Evolutionary conservation across 2,113 vertebrate genomes (phyloP), one percentile per base, ranked within the genome.

Genomic region (Trichechus manatus): DNA sequence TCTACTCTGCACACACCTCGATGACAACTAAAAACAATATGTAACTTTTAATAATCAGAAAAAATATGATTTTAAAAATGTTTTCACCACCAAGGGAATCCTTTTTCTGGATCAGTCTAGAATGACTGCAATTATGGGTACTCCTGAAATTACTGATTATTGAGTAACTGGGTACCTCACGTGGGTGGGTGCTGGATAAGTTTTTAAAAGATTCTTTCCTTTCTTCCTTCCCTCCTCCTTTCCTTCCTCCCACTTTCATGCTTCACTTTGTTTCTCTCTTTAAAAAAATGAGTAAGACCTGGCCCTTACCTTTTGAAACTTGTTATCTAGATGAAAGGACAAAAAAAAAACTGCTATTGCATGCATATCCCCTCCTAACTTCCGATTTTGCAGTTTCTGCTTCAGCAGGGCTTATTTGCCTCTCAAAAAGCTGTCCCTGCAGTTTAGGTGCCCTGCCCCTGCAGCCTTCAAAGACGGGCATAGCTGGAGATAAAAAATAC

Each of bases 21-120:
- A 1, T 11, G 29, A 22, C 20, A 74, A 23, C 9, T 39, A 22
- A 64, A 20, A 29, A 9, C 27, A 61, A 9, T 4, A 23, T 23
- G 7, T 23, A 64, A 11, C 31, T 87, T 93, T 84, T 93, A 83
- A 85, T 74, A 63, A 91, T 77, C n/a, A 94, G 61, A 87, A 64
- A 81, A 59, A 78, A 74, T 23, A 75, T 64, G 66, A 63, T 77
- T 87, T 78, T 6, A 91, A 93, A 84, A 87, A 75, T 78, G n/a
- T 50, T 77, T 88, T 88, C 14, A 61, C 39, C 20, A 80, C 25
- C 9, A 47, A 19, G 19, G 92, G 39, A 91, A 42, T 36, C 22
- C 13, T 50, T 77, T 68, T 87, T 80, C 42, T 80, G 15, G 36
- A 11, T 94, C 64, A 47, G 19, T 61, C 33, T 80, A 19, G 59